Evolutionary conservation across 30 jellyfish, hydroid and myxozoan species (phyloP), one percentile per base, ranked within the genome.

Genomic region (Hydractinia symbiolongicarpus): DNA sequence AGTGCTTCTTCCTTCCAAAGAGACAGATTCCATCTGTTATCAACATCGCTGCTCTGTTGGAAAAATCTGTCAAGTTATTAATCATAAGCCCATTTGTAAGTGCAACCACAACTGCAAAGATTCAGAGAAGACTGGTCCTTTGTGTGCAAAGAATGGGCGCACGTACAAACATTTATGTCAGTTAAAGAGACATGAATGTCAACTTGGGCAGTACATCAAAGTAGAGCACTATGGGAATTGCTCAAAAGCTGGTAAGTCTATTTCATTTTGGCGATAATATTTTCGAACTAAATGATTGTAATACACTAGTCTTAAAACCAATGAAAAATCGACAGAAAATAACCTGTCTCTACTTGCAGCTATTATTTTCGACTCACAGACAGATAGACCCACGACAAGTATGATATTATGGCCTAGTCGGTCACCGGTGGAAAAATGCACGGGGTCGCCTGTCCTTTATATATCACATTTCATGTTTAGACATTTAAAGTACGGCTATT

Each of bases 141-240:
- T 86, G 13, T 86, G 95, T 76, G 95, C 84, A 4, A 66, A 87
- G 19, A 76, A 81, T 81, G 95, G 95, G 14, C 77, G 70, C 51
- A 79, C 95, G 11, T 86, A 79, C 79, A 51, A 54, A 19, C 68
- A 72, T 9, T 61, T 77, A 5, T 86, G 95, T 54, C 16, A 19
- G 49, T 72, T 86, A 84, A 71, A 64, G 53, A 54, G 20, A 74
- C 90, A 80, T 20, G 87, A 86, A 75, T 86, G 95, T 81, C 61
- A 73, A 44, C 55, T 14, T 4, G 81, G 76, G 49, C 73, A 81
- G 66, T 82, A 66, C 20, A 66, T 79, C 50, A 30, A 6, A 19
- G 89, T 86, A 7, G 53, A 72, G 54, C 90, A 86, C 55, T 86
- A 86, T 49, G 95, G 95, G 62, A 81, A 86, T 44, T 86, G 95